Evolutionary conservation across 1,140 invertebrate species (phyloP), one percentile per base, ranked within the genome.

Genomic region (Cyclargus thomasi): DNA sequence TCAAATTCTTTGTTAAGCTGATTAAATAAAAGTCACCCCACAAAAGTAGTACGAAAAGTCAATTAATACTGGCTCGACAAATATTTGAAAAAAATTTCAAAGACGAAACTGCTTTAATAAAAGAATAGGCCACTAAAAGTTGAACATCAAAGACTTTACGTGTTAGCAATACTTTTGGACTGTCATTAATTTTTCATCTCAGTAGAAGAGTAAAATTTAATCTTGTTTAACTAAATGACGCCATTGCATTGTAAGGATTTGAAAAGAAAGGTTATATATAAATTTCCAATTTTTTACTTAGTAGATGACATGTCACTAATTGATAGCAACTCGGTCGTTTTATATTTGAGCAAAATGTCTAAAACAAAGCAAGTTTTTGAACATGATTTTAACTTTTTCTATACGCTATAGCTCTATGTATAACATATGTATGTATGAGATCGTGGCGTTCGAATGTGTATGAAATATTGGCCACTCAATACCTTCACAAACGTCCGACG

Each of bases 1-100:
- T 36, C 17, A 18, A 47, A 39, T 36, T 47, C 63, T 64, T 39
- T 47, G 63, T 39, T 64, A 64, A 53, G 35, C 23, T 10, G 20
- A 36, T 20, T 47, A 20, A 59, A 59, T 59, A 59, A 59, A 59
- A 20, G 55, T 59, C 55, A 7, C n/a, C 4, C 55, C 55, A 18
- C 18, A 21, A 59, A 59, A 59, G 18, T 20, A 59, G 55, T 59
- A 59, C 55, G 7, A 59, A 59, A 59, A 59, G 55, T 59, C 55
- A 59, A 59, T 59, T 59, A 59, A 59, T 59, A 17, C 55, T 59
- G 55, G 18, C 20, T 11, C 18, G 20, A 20, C 55, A 59, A 59
- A 59, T 59, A 59, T 59, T 59, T 59, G 55, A 59, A 59, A 59
- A 21, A 59, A 18, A 11, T 47, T 47, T 47, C 39, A 47, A 21